These are phyloP conservation scores for Bubalus kerabau DNA, from an alignment of 2,113 vertebrate species.

Conservation along the genomic window DNA sequence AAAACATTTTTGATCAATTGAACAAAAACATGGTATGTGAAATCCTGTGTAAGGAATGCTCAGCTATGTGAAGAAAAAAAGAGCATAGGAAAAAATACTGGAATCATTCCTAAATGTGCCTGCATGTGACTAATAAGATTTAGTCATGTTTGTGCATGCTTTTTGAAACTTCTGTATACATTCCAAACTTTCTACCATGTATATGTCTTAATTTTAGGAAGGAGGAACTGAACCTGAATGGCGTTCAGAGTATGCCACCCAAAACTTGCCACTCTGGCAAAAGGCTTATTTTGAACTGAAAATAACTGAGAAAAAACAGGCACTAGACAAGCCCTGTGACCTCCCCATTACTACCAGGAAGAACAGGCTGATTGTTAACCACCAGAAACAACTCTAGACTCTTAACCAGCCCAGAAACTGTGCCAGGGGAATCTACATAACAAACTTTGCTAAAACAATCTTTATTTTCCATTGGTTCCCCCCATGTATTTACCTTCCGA, in stretches of 20 bases:
- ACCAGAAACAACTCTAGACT: neutral
- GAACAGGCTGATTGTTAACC: neutral
- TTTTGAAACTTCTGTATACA: neutral
- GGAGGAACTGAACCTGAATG: neutral
- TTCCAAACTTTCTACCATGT: neutral
- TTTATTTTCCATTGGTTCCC: neutral
- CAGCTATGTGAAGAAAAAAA: neutral
- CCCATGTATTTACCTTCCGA: neutral
- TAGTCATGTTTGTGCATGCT: neutral
- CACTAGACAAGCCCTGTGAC: neutral
- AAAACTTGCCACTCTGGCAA: neutral
- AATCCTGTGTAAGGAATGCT: neutral
- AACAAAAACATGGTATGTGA: neutral
- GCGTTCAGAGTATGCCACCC: neutral
- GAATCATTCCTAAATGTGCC: neutral
- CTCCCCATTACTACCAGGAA: neutral
- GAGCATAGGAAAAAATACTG: neutral
- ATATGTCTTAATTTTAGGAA: conserved; percentile 4
- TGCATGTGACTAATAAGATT: neutral
- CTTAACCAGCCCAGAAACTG: neutral
- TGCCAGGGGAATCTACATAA: neutral
- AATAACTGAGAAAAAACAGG: neutral
- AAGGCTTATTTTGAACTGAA: neutral
- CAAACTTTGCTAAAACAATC: neutral
- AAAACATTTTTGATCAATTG: neutral